Evolutionary conservation across 2,888 invertebrate genomes (phyloP).

Genomic region (Athrips mouffetella): DNA sequence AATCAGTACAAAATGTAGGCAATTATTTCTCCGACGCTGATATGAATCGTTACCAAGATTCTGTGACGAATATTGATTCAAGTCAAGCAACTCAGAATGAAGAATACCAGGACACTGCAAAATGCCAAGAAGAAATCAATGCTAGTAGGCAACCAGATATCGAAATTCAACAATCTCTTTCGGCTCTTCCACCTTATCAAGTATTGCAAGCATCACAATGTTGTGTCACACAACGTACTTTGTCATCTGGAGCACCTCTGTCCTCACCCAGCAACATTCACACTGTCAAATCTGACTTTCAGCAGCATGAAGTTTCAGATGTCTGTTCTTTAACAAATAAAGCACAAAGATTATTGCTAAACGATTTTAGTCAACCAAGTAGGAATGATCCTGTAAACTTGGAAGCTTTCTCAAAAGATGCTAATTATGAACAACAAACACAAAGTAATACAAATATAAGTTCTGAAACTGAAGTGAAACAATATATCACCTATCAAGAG

Average conservation of each 20-base stretch:
- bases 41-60: background rate
- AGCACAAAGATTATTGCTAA: too few species aligned
- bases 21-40: conserved; percentile 3
- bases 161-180: background rate
- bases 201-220: background rate
- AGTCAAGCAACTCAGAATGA: background rate
- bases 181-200: background rate
- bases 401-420: too few species aligned
- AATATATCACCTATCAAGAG: too few species aligned
- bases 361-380: too few species aligned
- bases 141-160: conserved; percentile 1
- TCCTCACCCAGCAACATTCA: background rate
- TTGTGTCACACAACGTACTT: background rate
- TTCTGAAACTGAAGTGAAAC: too few species aligned
- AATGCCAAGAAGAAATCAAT: conserved; percentile 1
- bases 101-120: background rate
- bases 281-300: background rate
- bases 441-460: too few species aligned
- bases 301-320: background rate
- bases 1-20: conserved; percentile 24
- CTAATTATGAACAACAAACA: too few species aligned
- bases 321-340: too few species aligned
- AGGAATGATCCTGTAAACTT: too few species aligned
- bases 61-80: background rate
- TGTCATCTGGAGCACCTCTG: background rate